These are phyloP conservation scores for Pseudorasbora parva DNA, from an alignment of 2,113 vertebrate genomes.

Conservation along the genomic window DNA sequence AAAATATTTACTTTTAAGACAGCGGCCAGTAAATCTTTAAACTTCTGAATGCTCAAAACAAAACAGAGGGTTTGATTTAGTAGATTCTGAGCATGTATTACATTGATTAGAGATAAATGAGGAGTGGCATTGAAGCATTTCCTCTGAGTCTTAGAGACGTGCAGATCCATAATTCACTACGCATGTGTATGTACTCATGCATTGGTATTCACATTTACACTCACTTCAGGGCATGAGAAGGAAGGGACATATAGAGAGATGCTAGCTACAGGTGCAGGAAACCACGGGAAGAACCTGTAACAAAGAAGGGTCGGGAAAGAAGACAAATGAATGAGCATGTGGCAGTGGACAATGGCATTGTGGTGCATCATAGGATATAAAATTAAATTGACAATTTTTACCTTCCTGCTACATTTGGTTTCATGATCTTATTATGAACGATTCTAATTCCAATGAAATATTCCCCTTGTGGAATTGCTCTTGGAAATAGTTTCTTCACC, in stretches of 20 bases:
- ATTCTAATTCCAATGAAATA: too few species aligned
- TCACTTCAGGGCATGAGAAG: constrained; percentile 30
- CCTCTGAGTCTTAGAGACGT: constrained; percentile 27
- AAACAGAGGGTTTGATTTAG: constrained; percentile 11
- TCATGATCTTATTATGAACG: neutral
- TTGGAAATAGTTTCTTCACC: neutral
- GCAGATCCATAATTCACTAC: constrained; percentile 46
- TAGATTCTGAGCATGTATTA: constrained; percentile 45
- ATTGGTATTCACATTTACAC: constrained; percentile 40
- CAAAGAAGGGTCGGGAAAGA: neutral
- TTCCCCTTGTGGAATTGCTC: too few species aligned
- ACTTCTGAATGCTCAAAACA: constrained; percentile 21
- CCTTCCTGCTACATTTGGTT: neutral
- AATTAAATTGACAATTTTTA: neutral
- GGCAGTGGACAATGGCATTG: neutral
- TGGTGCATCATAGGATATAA: neutral
- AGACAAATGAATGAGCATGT: neutral
- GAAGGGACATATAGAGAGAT: neutral
- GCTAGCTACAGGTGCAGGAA: constrained; percentile 8
- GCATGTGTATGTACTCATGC: constrained; percentile 29
- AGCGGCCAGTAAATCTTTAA: neutral
- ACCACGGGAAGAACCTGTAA: neutral
- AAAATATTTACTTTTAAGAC: neutral
- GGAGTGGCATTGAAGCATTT: constrained; percentile 45
- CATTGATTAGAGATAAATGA: constrained; percentile 48